Percentiles rank a stretch among this genome's conserved stretches.
phyloP scores from a whole-genome alignment of 2,113 vertebrate genomes.

The Gopherus flavomarginatus region DNA sequence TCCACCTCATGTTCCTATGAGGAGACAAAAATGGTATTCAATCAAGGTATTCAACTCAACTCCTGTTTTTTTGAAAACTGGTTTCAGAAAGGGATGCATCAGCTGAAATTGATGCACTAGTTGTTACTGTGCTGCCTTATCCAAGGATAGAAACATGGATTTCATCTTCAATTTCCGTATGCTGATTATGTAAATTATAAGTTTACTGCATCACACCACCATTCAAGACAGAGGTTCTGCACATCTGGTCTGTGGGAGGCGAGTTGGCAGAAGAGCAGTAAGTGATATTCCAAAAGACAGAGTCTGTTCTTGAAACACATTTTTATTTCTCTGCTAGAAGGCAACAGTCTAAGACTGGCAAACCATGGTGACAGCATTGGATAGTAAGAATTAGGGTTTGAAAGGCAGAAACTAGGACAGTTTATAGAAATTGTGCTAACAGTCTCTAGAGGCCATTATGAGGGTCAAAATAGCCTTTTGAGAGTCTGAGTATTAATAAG shows the following conservation, averaged over 20 bases:
- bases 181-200: neutral
- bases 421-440: neutral
- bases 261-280: neutral
- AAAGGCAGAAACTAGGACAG: neutral
- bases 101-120: too few relatives aligned
- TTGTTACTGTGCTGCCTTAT: neutral
- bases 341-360: neutral
- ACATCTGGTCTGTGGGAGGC: neutral
- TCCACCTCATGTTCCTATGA: constrained; percentile 98
- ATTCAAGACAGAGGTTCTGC: neutral
- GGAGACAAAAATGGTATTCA: neutral
- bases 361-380: neutral
- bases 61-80: neutral
- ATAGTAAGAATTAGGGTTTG: neutral
- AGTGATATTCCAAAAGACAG: neutral
- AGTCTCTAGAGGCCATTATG: neutral
- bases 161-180: neutral
- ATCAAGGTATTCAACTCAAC: accelerated
- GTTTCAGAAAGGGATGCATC: neutral
- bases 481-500: neutral
- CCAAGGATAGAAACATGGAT: neutral
- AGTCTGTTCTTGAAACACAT: neutral
- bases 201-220: neutral
- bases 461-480: too few relatives aligned
- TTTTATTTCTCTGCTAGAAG: neutral